Conservation (phyloP, 1,140 invertebrate genomes). For the Drosophila sturtevanti region DNA sequence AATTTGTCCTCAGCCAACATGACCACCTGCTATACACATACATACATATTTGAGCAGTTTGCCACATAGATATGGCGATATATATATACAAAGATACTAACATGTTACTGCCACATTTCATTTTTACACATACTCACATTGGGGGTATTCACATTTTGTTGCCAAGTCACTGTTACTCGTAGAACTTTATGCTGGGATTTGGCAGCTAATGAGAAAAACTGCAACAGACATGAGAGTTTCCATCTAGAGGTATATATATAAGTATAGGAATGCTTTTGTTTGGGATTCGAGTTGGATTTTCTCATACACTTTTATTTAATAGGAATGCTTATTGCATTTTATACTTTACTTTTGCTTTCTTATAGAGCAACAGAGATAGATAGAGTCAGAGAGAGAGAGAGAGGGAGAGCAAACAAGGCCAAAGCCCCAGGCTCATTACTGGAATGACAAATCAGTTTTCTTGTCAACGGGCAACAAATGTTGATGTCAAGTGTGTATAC, state of each 20-base stretch:
- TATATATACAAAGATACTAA: not conserved
- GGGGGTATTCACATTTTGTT: slow-evolving; percentile 30
- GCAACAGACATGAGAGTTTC: slow-evolving; percentile 33
- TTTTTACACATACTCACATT: not conserved
- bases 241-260: slow-evolving; percentile 3
- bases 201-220: slow-evolving; percentile 66
- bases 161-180: slow-evolving; percentile 46
- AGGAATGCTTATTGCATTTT: slow-evolving; percentile 69
- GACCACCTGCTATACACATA: not conserved
- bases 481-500: slow-evolving; percentile 58
- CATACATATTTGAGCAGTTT: not conserved
- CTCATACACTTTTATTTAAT: slow-evolving; percentile 64
- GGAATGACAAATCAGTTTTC: slow-evolving; percentile 78
- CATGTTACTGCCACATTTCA: slow-evolving; percentile 1
- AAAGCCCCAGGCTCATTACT: slow-evolving; percentile 70
- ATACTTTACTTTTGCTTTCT: slow-evolving; percentile 69
- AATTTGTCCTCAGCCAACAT: not conserved
- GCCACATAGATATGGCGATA: not conserved
- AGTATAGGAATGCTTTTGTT: slow-evolving; percentile 1
- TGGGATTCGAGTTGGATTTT: slow-evolving; percentile 8
- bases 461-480: slow-evolving; percentile 63
- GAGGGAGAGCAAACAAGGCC: slow-evolving; percentile 22
- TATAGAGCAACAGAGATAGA: slow-evolving; percentile 24
- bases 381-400: not conserved
- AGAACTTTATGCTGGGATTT: slow-evolving; percentile 58